Conservation (phyloP, 2,113 vertebrate genomes). For the chimpanzee (Pan troglodytes) region NHGRI_mPanTro3-v2.1_pri NC_072401.2:107994001-107994500, state of each 20-base stretch:
- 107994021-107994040: not conserved
- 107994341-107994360: not conserved
- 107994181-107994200: not conserved
- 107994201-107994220: not conserved
- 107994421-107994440: not conserved
- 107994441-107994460: not conserved
- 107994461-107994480: not conserved
- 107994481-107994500: not conserved
- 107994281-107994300: not conserved
- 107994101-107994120: not conserved
- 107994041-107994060: not conserved
- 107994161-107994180: not conserved
- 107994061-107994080: not conserved
- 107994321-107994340: not conserved
- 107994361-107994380: not conserved
- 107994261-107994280: not conserved
- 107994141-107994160: not conserved
- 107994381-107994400: not conserved
- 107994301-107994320: not conserved
- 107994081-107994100: not conserved
- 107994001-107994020: not conserved
- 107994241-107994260: not conserved
- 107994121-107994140: not conserved
- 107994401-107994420: not conserved
- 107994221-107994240: not conserved